phyloP scores from a whole-genome alignment of 2,888 invertebrate genomes.

The Allolobophora icterica region DNA sequence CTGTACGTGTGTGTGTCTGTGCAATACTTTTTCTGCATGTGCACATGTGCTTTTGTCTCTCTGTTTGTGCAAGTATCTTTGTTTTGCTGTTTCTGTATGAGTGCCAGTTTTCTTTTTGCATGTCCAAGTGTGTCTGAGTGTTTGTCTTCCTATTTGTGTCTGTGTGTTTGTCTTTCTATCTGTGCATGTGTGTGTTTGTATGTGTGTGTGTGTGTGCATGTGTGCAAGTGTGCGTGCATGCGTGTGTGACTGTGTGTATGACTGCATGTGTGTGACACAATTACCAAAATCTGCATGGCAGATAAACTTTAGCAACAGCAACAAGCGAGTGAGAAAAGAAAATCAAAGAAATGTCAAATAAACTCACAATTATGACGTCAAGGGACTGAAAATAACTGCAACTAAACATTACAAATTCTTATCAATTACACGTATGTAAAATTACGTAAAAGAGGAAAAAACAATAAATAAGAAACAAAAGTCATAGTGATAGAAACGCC shows the following conservation, averaged over 20 bases:
- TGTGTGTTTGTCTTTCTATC: too few species aligned
- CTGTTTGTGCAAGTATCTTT: too few species aligned
- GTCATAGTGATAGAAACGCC: background rate
- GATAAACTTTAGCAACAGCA: background rate
- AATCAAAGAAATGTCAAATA: background rate
- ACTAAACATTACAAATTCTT: background rate
- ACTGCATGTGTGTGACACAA: background rate
- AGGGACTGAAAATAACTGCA: background rate
- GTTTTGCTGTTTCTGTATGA: too few species aligned
- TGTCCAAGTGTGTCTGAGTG: background rate
- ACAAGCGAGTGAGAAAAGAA: background rate
- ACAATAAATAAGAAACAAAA: background rate
- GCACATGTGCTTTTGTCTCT: too few species aligned
- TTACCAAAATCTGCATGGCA: background rate
- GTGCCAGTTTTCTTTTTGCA: too few species aligned
- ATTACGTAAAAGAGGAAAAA: background rate
- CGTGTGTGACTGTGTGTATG: background rate
- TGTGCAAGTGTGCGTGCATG: background rate
- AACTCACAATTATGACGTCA: slow-evolving; percentile 11
- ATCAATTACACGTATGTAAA: background rate
- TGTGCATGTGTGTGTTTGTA: too few species aligned
- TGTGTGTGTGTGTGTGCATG: too few species aligned
- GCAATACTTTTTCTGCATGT: too few species aligned
- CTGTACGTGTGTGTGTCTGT: too few species aligned
- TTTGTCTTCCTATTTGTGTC: background rate